Evolutionary conservation across 2,113 vertebrate species (phyloP), one percentile per base, ranked within the genome.

Genomic region (Mustelus asterias): DNA sequence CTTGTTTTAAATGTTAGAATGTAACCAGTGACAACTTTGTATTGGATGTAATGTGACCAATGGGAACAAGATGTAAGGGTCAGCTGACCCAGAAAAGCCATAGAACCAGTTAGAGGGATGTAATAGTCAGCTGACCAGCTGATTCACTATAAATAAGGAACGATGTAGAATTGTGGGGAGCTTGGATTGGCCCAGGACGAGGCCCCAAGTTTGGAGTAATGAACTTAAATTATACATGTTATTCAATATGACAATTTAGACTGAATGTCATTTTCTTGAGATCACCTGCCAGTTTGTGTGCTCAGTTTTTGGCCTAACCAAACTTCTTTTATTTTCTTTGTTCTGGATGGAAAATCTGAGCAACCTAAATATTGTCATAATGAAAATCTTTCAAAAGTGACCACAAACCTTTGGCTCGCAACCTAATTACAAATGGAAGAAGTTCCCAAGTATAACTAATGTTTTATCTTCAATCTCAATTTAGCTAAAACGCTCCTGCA

Each of bases 401-500:
- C 41, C 37, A 22, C 80, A 83, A 41, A 18, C 80, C 44, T 83
- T 22, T 65, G n/a, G 16, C 20, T 14, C 22, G 37, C 8, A 18
- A n/a, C 14, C 16, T 92, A 70, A 41, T 70, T 70, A 70, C 20
- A 72, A 72, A 72, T 13, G 37, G 14, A 26, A 95, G 70, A 72
- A 5, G 13, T 54, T 72, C 44, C 65, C 41, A 95, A 41, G 26
- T 72, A 72, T 13, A 13, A 41, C 1, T 69, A 69, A 94, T 69
- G 10, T 69, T 41, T 37, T 69, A 94, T 95, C 41, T 95, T 24
- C 60, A 37, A 54, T 33, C 67, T 95, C 20, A 69, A 94, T 96
- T 1, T 96, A 99, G 99, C 97, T 95, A 98, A 98, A 97, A 96
- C 97, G 16, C 97, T 97, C 96, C 96, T 98, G 80, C 98, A 98